Evolutionary conservation across 2,113 vertebrate species (phyloP).

Genomic region (Colius striatus): DNA sequence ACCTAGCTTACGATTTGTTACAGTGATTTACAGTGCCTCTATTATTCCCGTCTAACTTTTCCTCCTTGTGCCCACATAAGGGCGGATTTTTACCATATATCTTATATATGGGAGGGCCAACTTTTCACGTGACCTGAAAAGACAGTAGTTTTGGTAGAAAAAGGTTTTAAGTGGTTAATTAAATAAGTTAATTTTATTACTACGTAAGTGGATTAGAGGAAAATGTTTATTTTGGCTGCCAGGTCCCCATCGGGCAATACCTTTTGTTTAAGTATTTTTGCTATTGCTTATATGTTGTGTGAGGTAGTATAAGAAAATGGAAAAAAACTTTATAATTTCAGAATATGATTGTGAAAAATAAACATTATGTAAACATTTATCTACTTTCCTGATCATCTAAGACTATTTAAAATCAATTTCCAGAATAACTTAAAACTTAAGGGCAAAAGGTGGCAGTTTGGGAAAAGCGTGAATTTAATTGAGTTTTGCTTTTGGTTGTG

Average conservation of each 20-base stretch:
- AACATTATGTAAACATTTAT: background rate
- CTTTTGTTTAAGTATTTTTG: background rate
- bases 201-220: background rate
- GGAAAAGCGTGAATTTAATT: background rate
- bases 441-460: background rate
- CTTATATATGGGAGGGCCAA: background rate
- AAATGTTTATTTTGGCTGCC: background rate
- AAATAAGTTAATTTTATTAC: background rate
- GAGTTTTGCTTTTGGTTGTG: background rate
- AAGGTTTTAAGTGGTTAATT: background rate
- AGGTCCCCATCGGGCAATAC: background rate
- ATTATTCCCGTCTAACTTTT: background rate
- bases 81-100: background rate
- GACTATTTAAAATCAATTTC: background rate
- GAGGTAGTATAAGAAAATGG: background rate
- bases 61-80: fast-evolving
- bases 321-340: background rate
- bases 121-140: background rate
- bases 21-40: background rate
- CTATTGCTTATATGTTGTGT: background rate
- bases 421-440: background rate
- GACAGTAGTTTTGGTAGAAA: background rate
- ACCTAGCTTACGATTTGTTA: background rate
- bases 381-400: background rate
- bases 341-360: background rate